Evolutionary conservation across 1,140 invertebrate genomes (phyloP), one percentile per base, ranked within the genome.

Genomic region (Ceratosolen solmsi): DNA sequence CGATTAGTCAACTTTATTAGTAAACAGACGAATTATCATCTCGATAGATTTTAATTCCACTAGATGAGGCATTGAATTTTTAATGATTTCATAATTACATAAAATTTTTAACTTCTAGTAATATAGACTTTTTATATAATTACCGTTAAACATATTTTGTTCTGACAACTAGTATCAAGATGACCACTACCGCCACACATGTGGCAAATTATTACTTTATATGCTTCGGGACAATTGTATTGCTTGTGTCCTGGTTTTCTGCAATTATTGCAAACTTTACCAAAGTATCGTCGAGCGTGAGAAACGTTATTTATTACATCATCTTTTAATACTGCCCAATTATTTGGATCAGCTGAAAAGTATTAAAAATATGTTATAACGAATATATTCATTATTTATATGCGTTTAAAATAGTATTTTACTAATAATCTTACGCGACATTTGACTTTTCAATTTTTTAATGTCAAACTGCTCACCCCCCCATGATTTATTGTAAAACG

Each of bases 101-200:
- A 8, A 46, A 46, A 84, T 81, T 38, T 80, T 65, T 56, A 22
- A 58, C 5, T 13, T 72, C 49, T 33, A 60, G 22, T 75, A 65
- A 36, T 20, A 60, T 41, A 77, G 41, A 65, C 8, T 73, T 78
- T 72, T 74, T 27, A 80, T 79, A 13, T 91, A 91, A n/a, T 90
- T 91, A 95, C 94, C 84, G 94, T 94, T 68, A 95, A 90, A 86
- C 95, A 95, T 75, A 94, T 93, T 85, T 92, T 94, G 56, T 93
- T 91, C 0, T 94, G 94, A 86, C 95, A 95, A 20, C 93, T 88
- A 0, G 92, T 90, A 83, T 94, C 94, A 22, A 86, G 88, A 86
- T 95, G 95, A 0, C 94, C 94, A 0, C 86, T 85, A 1, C 81
- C 84, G 56, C 94, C 94, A 84, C 95, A 95, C 87, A 94, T 93